Evolutionary conservation across 37 sponge, comb jelly and placozoan species (phyloP).

Genomic region (Cladorhizidae sp.): DNA sequence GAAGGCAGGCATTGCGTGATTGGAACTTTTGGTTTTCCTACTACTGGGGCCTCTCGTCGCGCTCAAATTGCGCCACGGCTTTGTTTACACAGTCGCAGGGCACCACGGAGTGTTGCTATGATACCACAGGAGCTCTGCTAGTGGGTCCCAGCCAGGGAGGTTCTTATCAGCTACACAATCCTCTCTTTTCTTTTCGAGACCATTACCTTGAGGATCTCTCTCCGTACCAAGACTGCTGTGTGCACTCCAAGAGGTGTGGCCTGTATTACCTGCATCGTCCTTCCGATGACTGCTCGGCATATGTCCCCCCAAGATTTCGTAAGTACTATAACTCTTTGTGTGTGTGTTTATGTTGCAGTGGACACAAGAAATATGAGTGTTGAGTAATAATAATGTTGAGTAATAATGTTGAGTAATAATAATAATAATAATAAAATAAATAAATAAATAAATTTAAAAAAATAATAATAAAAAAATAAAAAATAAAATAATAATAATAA

Average conservation of each 20-base stretch:
- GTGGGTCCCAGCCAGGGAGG: constrained; percentile 39
- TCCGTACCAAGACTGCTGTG: constrained; percentile 57
- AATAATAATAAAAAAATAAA: too few species aligned
- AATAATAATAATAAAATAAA: too few species aligned
- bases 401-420: too few species aligned
- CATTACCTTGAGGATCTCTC: not conserved
- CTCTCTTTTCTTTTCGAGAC: constrained; percentile 5
- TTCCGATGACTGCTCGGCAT: constrained; percentile 51
- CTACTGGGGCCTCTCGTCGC: constrained; percentile 25
- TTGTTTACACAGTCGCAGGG: constrained; percentile 16
- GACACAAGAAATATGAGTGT: too few species aligned
- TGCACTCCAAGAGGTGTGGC: constrained; percentile 29
- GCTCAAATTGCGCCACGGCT: constrained; percentile 38
- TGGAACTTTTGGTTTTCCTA: constrained; percentile 41
- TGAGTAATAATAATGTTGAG: too few species aligned
- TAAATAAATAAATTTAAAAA: too few species aligned
- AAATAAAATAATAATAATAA: not conserved
- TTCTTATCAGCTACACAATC: constrained; percentile 32
- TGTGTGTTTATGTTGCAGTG: too few species aligned
- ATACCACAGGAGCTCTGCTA: constrained; percentile 21
- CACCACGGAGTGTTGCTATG: constrained; percentile 67
- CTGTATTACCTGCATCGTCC: constrained; percentile 39
- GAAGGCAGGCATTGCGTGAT: constrained; percentile 42
- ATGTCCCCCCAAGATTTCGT: constrained; percentile 5
- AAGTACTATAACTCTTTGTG: too few species aligned